A percentile compares a stretch with the other conserved stretches of the same genome.
phyloP scores from a whole-genome alignment of 2,888 invertebrate species.

The Criorhina ranunculi region DNA sequence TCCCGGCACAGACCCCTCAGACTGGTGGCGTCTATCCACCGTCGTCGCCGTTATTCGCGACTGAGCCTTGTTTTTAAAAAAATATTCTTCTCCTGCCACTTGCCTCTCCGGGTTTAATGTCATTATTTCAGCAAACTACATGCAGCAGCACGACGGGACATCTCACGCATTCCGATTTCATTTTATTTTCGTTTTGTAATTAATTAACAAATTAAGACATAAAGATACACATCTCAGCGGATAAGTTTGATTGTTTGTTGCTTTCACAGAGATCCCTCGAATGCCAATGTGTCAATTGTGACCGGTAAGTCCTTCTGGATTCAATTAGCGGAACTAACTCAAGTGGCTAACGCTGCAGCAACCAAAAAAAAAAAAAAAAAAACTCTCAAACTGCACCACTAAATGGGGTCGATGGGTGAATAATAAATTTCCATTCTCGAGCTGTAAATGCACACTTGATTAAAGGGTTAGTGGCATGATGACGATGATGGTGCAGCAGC shows the following conservation, averaged over 20 bases:
- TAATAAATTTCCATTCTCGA: slow-evolving; percentile 70
- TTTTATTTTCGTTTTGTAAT: slow-evolving; percentile 48
- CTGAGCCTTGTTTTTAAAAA: slow-evolving; percentile 19
- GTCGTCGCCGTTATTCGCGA: not conserved
- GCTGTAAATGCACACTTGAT: slow-evolving; percentile 69
- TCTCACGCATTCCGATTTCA: slow-evolving; percentile 41
- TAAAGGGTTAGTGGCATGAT: slow-evolving; percentile 59
- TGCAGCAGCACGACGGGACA: not conserved
- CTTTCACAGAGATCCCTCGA: not conserved
- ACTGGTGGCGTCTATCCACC: slow-evolving; percentile 38
- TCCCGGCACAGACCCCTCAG: slow-evolving; percentile 49
- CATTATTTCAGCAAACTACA: slow-evolving; percentile 39
- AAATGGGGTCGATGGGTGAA: slow-evolving; percentile 67
- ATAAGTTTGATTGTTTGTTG: slow-evolving; percentile 20
- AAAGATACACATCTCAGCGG: slow-evolving; percentile 32
- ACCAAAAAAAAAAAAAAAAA: slow-evolving; percentile 7
- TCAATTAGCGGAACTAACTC: slow-evolving; percentile 46
- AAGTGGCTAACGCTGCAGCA: slow-evolving; percentile 27
- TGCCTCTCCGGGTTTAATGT: slow-evolving; percentile 23
- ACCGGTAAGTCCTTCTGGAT: slow-evolving; percentile 41
- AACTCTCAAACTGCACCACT: slow-evolving; percentile 6
- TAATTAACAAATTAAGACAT: slow-evolving; percentile 69
- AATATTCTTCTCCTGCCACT: slow-evolving; percentile 34
- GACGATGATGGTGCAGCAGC: not conserved
- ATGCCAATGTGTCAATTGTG: slow-evolving; percentile 23